Evolutionary conservation across 1,140 invertebrate genomes (phyloP).

Genomic region (Vanessa tameamea): DNA sequence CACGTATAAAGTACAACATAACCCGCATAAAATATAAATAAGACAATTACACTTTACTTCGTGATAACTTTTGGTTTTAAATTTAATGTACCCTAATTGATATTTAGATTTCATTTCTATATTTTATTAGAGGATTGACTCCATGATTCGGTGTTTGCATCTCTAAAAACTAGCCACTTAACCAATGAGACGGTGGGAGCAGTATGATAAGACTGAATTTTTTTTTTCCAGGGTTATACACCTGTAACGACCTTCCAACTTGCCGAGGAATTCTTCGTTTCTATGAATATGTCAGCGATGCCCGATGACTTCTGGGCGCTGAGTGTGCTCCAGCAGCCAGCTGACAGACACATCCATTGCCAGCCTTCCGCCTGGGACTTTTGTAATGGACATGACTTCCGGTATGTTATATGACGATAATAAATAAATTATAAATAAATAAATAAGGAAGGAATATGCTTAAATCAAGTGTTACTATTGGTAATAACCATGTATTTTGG

Average conservation of each 20-base stretch:
- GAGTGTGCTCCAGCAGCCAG: conserved; percentile 88
- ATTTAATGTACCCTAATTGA: no score
- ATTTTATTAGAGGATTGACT: no score
- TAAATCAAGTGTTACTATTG: no score
- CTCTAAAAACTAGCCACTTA: background rate
- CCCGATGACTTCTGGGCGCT: conserved; percentile 91
- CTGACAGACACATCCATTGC: conserved; percentile 88
- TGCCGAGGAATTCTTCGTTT: conserved; percentile 92
- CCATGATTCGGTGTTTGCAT: no score
- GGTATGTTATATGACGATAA: conserved; percentile 71
- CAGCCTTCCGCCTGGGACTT: conserved; percentile 97
- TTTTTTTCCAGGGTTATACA: conserved; percentile 86
- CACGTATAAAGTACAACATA: no score
- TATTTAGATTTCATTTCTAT: no score
- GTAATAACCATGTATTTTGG: no score
- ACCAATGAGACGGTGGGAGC: background rate
- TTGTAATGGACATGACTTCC: conserved; percentile 91
- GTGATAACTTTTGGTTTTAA: no score
- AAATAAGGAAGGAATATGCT: no score
- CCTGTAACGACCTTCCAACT: conserved; percentile 89
- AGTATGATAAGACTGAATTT: background rate
- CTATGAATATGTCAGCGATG: conserved; percentile 90
- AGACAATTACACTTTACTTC: no score
- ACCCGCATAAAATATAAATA: no score
- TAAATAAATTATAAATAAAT: no score